These are phyloP conservation scores for Sigmodon hispidus DNA, from an alignment of 2,113 vertebrate genomes.

Conservation along the genomic window DNA sequence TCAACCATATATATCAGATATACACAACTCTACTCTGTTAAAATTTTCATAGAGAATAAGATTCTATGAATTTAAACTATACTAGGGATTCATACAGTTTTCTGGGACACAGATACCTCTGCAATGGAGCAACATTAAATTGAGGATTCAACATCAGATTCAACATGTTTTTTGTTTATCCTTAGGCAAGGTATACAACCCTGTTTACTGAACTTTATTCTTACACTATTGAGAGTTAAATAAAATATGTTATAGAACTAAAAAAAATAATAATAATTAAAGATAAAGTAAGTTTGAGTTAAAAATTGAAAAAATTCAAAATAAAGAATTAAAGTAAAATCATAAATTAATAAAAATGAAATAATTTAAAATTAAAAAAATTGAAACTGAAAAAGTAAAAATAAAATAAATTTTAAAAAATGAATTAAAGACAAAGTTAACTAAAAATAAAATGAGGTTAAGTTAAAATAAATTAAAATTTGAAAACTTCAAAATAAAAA, in stretches of 20 bases:
- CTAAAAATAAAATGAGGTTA: no score
- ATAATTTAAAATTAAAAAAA: no score
- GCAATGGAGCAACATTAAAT: background rate
- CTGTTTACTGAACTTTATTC: background rate
- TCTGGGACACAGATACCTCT: background rate
- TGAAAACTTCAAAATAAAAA: no score
- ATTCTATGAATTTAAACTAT: background rate
- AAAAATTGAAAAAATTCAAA: no score
- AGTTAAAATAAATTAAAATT: no score
- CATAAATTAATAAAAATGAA: no score
- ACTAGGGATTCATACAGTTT: background rate
- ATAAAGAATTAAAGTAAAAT: no score
- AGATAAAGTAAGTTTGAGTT: no score
- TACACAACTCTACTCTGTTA: background rate
- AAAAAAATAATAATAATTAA: no score
- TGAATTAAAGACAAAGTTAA: no score
- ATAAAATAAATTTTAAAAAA: no score
- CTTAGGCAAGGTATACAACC: background rate
- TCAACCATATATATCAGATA: background rate
- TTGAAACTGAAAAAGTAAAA: no score
- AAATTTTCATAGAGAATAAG: background rate
- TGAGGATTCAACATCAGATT: background rate
- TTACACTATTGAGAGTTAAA: constrained; percentile 4
- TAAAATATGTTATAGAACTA: background rate
- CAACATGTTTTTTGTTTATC: background rate